Evolutionary conservation across 2,113 vertebrate genomes (phyloP).

Genomic region (Sapayoa aenigma): DNA sequence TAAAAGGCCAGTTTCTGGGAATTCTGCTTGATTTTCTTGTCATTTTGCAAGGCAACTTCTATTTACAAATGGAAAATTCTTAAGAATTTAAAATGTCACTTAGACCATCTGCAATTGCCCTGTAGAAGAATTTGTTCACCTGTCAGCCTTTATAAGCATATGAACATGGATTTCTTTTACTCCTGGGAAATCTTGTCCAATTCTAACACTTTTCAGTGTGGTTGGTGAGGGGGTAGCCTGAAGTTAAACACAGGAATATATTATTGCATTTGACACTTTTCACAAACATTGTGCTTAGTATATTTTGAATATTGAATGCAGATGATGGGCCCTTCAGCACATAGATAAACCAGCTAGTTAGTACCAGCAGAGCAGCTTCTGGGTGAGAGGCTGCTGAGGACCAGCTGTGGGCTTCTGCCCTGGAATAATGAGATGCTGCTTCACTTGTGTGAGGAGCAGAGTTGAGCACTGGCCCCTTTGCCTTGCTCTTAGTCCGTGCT

Average conservation of each 20-base stretch:
- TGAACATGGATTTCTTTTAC: conserved; percentile 1
- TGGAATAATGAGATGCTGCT: background rate
- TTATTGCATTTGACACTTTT: conserved; percentile 3
- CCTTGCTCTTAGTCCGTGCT: background rate
- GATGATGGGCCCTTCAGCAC: background rate
- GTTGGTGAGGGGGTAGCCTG: background rate
- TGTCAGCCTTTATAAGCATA: conserved; percentile 29
- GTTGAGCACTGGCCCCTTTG: background rate
- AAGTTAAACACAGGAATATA: background rate
- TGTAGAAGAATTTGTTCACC: conserved; percentile 37
- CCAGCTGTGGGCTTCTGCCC: background rate
- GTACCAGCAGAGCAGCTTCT: background rate
- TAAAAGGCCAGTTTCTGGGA: background rate
- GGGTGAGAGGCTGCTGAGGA: background rate
- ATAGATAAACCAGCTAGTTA: background rate
- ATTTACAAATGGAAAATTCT: conserved; percentile 6
- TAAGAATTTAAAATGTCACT: conserved; percentile 43
- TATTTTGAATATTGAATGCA: background rate
- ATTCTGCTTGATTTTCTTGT: background rate
- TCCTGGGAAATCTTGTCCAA: conserved; percentile 44
- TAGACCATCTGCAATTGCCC: conserved; percentile 32
- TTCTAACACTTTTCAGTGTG: background rate
- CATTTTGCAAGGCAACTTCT: background rate
- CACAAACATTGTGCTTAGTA: background rate
- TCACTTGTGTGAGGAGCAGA: background rate